Conservation (phyloP, 2,888 invertebrate species). For the Argyresthia goedartella region DNA sequence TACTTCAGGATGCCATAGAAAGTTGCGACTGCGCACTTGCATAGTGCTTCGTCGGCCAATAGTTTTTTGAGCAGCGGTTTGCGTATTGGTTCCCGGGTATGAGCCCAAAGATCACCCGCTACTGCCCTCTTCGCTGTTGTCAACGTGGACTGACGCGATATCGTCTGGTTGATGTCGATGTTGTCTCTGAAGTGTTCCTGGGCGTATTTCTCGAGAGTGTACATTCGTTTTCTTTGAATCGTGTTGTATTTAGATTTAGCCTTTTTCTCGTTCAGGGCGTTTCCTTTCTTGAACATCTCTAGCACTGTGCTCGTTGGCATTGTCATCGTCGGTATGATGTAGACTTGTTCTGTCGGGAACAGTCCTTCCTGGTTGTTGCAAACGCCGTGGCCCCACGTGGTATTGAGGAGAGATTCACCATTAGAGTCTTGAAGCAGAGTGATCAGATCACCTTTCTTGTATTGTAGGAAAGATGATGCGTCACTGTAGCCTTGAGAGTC, state of each 20-base stretch:
- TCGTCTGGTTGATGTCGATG: constrained; percentile 55
- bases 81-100: constrained; percentile 84
- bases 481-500: constrained; percentile 70
- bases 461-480: constrained; percentile 68
- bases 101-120: constrained; percentile 84
- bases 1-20: constrained; percentile 81
- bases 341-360: constrained; percentile 89
- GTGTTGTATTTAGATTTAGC: constrained; percentile 62
- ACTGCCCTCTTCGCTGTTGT: constrained; percentile 75
- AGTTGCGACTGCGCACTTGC: constrained; percentile 79
- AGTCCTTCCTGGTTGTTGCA: constrained; percentile 81
- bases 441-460: constrained; percentile 86
- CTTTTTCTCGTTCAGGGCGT: constrained; percentile 46
- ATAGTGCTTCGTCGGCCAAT: constrained; percentile 76
- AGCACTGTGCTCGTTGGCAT: constrained; percentile 79
- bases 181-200: constrained; percentile 82
- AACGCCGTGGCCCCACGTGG: constrained; percentile 80
- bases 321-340: constrained; percentile 86
- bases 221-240: constrained; percentile 76
- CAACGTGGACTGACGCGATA: constrained; percentile 74
- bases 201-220: constrained; percentile 88
- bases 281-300: constrained; percentile 74
- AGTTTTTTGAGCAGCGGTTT: constrained; percentile 86
- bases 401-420: constrained; percentile 81
- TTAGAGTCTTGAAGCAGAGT: constrained; percentile 79